phyloP scores from a whole-genome alignment of 1,140 invertebrate species.

The Babylonia areolata region DNA sequence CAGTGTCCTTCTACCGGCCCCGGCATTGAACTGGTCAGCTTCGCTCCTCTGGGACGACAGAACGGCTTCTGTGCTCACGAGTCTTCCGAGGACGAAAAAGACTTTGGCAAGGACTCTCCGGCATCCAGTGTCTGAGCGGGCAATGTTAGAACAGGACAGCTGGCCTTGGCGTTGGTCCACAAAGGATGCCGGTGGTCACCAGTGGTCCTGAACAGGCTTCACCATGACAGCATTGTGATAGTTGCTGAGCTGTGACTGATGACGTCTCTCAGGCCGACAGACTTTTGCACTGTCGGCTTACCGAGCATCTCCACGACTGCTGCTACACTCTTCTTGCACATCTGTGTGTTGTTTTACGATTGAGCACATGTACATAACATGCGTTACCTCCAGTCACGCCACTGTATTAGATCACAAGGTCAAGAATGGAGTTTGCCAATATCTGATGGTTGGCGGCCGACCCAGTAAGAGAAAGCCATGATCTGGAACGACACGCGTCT shows the following conservation, averaged over 20 bases:
- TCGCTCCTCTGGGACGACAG: slow-evolving; percentile 29
- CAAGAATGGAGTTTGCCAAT: too few species aligned
- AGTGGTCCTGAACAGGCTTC: neutral
- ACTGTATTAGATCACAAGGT: neutral
- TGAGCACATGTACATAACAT: neutral
- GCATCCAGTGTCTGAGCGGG: slow-evolving; percentile 29
- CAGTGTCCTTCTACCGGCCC: slow-evolving; percentile 43
- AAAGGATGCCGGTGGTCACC: too few species aligned
- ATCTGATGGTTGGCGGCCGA: too few species aligned
- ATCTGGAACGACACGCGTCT: neutral
- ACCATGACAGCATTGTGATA: neutral
- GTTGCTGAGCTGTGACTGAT: neutral
- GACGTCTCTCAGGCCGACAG: neutral
- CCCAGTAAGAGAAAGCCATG: too few species aligned
- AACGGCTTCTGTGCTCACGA: slow-evolving; percentile 40
- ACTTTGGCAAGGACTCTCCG: slow-evolving; percentile 29
- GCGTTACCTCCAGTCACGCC: neutral
- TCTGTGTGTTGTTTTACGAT: neutral
- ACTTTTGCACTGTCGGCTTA: neutral
- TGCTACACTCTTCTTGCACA: neutral
- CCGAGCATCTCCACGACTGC: neutral
- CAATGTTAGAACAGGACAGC: neutral
- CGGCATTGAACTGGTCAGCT: slow-evolving; percentile 52
- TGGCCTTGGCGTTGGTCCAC: too few species aligned
- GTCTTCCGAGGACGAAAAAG: slow-evolving; percentile 30